Evolutionary conservation across 2,888 invertebrate species (phyloP).

Genomic region (Buathra laborator): DNA sequence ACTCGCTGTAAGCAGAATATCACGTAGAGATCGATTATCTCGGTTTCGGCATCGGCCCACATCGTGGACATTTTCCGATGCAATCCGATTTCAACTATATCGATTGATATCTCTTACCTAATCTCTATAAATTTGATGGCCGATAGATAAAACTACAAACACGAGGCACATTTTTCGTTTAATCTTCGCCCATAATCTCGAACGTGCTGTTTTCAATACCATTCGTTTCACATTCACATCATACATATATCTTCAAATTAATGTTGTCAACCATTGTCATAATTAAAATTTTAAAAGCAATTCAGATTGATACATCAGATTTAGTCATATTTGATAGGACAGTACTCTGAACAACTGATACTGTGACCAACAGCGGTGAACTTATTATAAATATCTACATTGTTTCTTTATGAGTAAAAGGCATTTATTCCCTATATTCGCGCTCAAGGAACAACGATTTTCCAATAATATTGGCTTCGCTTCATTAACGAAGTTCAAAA

Average conservation of each 20-base stretch:
- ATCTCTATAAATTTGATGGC: slow-evolving; percentile 48
- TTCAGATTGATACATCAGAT: not conserved
- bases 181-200: not conserved
- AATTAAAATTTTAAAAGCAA: not conserved
- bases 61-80: not conserved
- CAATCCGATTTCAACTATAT: not conserved
- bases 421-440: not conserved
- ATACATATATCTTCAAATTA: not conserved
- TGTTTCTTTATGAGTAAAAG: too few relatives aligned
- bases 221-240: too few relatives aligned
- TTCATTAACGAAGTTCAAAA: slow-evolving; percentile 41
- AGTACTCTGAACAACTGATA: too few relatives aligned
- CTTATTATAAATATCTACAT: too few relatives aligned
- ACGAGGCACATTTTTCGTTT: slow-evolving; percentile 1
- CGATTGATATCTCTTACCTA: slow-evolving; percentile 5
- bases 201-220: not conserved
- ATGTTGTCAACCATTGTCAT: not conserved
- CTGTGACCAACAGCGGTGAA: too few relatives aligned
- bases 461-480: not conserved
- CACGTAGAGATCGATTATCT: slow-evolving; percentile 16
- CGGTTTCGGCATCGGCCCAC: not conserved
- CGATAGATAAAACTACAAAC: slow-evolving; percentile 3
- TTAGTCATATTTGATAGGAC: not conserved
- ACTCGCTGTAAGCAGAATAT: not conserved
- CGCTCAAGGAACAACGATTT: not conserved